A percentile compares a stretch with the other conserved stretches of the same genome.
Evolutionary conservation across 2,113 vertebrate genomes (phyloP).

Genomic region (Thryonomys swinderianus): DNA sequence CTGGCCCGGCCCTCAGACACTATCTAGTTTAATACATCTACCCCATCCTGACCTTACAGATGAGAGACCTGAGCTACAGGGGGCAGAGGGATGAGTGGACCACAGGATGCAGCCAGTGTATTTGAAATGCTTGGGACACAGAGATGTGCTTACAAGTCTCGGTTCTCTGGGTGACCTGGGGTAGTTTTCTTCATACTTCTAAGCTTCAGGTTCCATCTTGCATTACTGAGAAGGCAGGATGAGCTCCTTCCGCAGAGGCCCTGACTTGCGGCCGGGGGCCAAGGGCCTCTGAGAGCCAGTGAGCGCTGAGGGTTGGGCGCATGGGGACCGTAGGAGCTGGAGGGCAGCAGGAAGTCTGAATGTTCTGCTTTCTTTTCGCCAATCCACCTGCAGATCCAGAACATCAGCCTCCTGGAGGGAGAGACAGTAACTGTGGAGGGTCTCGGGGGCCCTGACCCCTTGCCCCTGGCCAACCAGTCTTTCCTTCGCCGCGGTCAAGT

Average conservation of each 20-base stretch:
- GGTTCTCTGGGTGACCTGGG: background rate
- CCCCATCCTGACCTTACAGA: background rate
- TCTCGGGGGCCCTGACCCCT: slow-evolving; percentile 87
- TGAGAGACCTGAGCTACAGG: slow-evolving; percentile 30
- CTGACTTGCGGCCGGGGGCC: background rate
- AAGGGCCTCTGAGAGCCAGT: too few relatives aligned
- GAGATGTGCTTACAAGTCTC: background rate
- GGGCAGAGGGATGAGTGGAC: background rate
- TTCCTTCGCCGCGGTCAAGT: slow-evolving; percentile 95
- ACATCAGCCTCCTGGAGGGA: slow-evolving; percentile 93
- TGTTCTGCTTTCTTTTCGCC: slow-evolving; percentile 19
- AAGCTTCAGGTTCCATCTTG: background rate
- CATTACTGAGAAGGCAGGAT: background rate
- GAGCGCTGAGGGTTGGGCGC: background rate
- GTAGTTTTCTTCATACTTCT: slow-evolving; percentile 7
- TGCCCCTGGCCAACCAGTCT: slow-evolving; percentile 95
- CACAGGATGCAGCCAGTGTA: background rate
- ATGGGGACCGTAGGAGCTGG: background rate
- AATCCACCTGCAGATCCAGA: slow-evolving; percentile 89
- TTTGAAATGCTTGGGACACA: slow-evolving; percentile 32
- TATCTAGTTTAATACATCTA: background rate
- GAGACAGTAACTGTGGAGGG: slow-evolving; percentile 93
- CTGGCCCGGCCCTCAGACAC: background rate
- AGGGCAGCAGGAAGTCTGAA: slow-evolving; percentile 40
- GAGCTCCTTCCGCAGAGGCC: background rate